Evolutionary conservation across 1,140 invertebrate species (phyloP), one percentile per base, ranked within the genome.

Genomic region (Orchesella cincta): DNA sequence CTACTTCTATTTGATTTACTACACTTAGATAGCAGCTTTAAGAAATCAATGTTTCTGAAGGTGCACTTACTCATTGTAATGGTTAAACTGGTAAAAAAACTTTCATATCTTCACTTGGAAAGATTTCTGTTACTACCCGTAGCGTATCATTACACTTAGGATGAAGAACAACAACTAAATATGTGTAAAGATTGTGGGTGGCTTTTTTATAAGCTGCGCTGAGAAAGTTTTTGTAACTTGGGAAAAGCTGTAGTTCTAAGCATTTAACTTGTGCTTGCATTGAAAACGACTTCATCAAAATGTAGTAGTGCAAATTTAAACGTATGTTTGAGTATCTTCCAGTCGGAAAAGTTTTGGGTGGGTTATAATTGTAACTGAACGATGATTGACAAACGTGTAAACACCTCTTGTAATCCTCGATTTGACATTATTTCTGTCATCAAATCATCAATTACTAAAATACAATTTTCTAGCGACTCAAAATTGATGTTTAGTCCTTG

Each of bases 391-490:
- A 62, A 26, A 14, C 23, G 8, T 18, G 23, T 62, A 62, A 62
- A 62, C 5, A 62, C 23, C 23, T 62, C 26, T 62, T 62, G 54
- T n/a, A 62, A 26, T n/a, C 16, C 23, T 14, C 5, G 3, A 26
- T 62, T n/a, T n/a, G 3, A 14, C 3, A 62, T n/a, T 28, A 62
- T 28, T 26, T 62, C 54, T 14, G 16, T 28, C 54, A 62, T 62
- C 12, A 16, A 62, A 62, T 62, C 54, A 62, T 62, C 54, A 16
- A 62, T 62, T 62, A 62, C 23, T n/a, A 62, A 28, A 12, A 62
- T 26, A 62, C 54, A 62, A 62, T 62, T 62, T 18, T 62, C 26
- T 18, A 62, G 23, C 26, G 16, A n/a, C 23, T 62, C 54, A 62
- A 62, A 26, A 28, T 62, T 26, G 54, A n/a, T 5, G 54, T n/a